Conservation (phyloP, 2,797 vertebrate species). For the Florisuga fusca region DNA sequence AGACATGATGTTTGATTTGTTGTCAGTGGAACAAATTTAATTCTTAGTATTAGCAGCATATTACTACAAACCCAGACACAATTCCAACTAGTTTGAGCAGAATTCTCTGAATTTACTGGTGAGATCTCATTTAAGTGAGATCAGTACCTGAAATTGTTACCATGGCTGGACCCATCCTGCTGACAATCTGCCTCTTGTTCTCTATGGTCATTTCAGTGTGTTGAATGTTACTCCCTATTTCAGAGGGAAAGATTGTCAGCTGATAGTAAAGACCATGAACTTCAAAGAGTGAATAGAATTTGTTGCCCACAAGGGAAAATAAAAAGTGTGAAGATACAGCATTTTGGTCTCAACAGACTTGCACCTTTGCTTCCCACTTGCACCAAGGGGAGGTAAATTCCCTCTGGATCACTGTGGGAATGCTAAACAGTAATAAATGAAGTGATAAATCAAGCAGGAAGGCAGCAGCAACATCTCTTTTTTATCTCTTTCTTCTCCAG, state of each 20-base stretch:
- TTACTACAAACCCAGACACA: not conserved
- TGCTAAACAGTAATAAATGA: not conserved
- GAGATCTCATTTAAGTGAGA: not conserved
- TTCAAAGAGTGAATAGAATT: not conserved
- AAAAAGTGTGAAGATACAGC: not conserved
- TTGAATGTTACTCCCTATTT: conserved; percentile 24
- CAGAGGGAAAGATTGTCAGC: not conserved
- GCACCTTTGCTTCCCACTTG: not conserved
- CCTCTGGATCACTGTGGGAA: not conserved
- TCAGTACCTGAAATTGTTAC: not conserved
- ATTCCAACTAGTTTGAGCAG: not conserved
- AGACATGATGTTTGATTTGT: not conserved
- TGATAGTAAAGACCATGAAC: not conserved
- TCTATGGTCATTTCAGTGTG: not conserved
- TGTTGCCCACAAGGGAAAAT: not conserved
- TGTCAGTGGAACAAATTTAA: not conserved
- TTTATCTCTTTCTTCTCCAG: conserved; percentile 23
- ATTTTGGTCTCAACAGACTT: not conserved
- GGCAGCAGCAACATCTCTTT: not conserved
- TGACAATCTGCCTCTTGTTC: not conserved
- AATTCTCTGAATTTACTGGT: not conserved
- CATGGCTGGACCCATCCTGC: not conserved
- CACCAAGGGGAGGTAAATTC: not conserved
- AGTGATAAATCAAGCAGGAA: not conserved
- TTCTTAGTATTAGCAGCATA: not conserved